Conservation (phyloP, 2,113 vertebrate genomes). For the Malurus alboscapulatus region DNA sequence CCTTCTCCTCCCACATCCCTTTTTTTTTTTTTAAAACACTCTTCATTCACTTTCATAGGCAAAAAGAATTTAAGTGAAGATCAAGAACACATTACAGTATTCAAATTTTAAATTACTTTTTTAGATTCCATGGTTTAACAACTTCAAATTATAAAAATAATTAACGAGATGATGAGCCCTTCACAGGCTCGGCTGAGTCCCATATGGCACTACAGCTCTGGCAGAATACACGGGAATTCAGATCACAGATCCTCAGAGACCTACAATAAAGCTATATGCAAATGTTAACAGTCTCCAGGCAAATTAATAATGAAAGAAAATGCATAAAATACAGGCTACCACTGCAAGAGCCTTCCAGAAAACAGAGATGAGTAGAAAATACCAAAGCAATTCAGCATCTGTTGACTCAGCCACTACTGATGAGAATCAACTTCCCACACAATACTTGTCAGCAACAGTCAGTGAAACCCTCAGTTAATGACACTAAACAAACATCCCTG, state of each 20-base stretch:
- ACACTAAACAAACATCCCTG: background rate
- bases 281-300: constrained; percentile 35
- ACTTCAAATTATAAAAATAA: constrained; percentile 46
- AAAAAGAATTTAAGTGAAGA: background rate
- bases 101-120: background rate
- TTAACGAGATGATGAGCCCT: constrained; percentile 13
- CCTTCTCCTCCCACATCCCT: background rate
- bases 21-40: background rate
- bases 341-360: constrained; percentile 18
- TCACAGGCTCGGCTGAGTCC: background rate
- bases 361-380: background rate
- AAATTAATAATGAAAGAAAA: constrained; percentile 34
- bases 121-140: background rate
- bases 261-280: constrained; percentile 19
- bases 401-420: background rate
- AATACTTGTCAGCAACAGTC: background rate
- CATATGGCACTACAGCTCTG: background rate
- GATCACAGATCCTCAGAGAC: background rate
- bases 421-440: background rate
- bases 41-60: background rate
- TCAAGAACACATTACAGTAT: background rate
- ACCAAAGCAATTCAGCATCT: background rate
- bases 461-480: background rate
- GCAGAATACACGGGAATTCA: background rate
- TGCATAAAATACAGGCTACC: background rate